Percentiles rank a stretch among this genome's conserved stretches.
phyloP scores from a whole-genome alignment of 2,113 vertebrate genomes.

The Vombatus ursinus region DNA sequence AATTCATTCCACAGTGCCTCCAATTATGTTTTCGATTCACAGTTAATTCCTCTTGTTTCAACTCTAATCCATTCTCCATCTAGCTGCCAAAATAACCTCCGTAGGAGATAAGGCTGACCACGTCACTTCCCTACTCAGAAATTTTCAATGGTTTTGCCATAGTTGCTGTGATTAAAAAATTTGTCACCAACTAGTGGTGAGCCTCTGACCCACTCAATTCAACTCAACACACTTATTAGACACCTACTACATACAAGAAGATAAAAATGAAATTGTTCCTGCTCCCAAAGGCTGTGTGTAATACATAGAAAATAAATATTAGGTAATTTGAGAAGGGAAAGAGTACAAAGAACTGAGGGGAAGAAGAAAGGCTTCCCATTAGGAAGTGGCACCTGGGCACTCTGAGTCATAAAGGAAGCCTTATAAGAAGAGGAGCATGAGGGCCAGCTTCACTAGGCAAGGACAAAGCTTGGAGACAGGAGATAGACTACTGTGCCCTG shows the following conservation, averaged over 20 bases:
- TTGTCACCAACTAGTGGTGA: not conserved
- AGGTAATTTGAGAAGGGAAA: not conserved
- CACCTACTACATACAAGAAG: not conserved
- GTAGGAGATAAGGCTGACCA: not conserved
- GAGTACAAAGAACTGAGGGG: not conserved
- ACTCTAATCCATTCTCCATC: not conserved
- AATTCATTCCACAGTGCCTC: not conserved
- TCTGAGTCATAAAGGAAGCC: not conserved
- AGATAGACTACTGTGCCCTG: not conserved
- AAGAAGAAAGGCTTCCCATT: not conserved
- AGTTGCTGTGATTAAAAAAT: not conserved
- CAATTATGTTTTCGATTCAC: not conserved
- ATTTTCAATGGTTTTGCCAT: not conserved
- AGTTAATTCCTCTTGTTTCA: not conserved
- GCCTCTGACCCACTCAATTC: not conserved
- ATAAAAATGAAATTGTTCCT: not conserved
- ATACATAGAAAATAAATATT: not conserved
- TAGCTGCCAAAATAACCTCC: not conserved
- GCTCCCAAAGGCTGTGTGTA: not conserved
- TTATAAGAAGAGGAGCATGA: not conserved
- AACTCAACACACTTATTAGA: not conserved
- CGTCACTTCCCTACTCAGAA: not conserved
- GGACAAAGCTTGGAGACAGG: not conserved
- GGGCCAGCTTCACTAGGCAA: not conserved
- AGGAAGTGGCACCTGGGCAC: not conserved